Evolutionary conservation across 2,113 vertebrate species (phyloP).

Genomic region (Nettapus auritus): DNA sequence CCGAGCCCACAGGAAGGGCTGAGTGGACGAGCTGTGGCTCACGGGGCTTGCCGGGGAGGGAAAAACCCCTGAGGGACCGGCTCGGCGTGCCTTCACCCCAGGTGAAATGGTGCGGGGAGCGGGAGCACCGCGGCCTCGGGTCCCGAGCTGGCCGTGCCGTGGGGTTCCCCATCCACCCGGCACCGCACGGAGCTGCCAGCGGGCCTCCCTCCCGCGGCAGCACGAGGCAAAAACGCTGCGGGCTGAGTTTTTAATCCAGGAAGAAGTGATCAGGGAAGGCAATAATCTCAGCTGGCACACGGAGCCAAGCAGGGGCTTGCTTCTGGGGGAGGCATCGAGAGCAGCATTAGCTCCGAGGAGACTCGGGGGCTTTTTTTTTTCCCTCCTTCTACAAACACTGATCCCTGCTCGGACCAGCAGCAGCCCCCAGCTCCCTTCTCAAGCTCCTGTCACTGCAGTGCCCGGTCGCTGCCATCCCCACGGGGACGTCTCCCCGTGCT

Average conservation of each 20-base stretch:
- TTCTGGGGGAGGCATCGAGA: constrained; percentile 46
- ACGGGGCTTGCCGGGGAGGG: neutral
- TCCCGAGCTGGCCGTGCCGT: neutral
- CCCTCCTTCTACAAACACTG: constrained; percentile 11
- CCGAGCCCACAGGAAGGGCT: neutral
- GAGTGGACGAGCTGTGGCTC: neutral
- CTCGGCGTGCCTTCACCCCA: neutral
- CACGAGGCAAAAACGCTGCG: neutral
- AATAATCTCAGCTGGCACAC: constrained; percentile 60
- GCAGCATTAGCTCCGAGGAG: constrained; percentile 45
- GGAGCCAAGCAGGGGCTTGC: constrained; percentile 42
- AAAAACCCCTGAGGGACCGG: rapidly evolving
- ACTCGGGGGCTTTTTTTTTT: neutral
- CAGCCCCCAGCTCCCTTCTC: constrained; percentile 46
- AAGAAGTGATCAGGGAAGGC: constrained; percentile 55
- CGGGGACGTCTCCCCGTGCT: neutral
- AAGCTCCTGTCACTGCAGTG: constrained; percentile 51
- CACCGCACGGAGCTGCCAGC: neutral
- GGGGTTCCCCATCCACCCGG: neutral
- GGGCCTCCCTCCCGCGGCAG: neutral
- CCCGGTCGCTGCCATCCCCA: neutral
- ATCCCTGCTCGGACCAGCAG: constrained; percentile 47
- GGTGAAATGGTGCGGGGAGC: neutral
- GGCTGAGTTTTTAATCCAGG: constrained; percentile 57
- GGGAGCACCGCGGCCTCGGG: neutral